Evolutionary conservation across 2,888 invertebrate genomes (phyloP), one percentile per base, ranked within the genome.

Genomic region (Sinopyrophorus schimmeli): DNA sequence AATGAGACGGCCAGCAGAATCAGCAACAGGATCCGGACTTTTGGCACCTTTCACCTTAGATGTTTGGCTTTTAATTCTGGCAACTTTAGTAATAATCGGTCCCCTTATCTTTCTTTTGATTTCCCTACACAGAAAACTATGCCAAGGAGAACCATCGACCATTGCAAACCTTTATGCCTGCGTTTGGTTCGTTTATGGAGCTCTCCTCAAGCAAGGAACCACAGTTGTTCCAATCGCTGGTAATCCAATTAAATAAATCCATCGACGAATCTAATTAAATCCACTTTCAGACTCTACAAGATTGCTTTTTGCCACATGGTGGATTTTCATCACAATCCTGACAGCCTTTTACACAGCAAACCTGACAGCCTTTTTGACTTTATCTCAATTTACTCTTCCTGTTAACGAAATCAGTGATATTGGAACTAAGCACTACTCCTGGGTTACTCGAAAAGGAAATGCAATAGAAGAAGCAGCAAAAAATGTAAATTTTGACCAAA

Each of bases 331-430:
- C 59, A 88, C 90, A 20, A 82, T 92, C 38, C 74, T 92, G 28
- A 92, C 92, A 1, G 88, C 92, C 5, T 92, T 92, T 72, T 93
- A 93, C 72, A 93, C 92, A 2, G 92, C 92, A 5, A 92, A 92
- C 72, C 75, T 93, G 64, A 93, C 93, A 0, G 93, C 93, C 6
- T 92, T 92, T 66, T 77, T 93, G 35, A 92, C 92, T 0, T 74
- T 91, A n/a, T 91, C 92, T 3, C 85, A 86, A 68, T 91, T 92
- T 61, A 91, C 90, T 0, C 75, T 92, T 58, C 88, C 89, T 9
- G 87, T 87, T 28, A 84, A 83, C 58, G 79, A 78, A 24, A 78
- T 87, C 0, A 70, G 79, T 24, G 89, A 91, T 66, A 79, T 92
- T 6, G 76, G 79, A 1, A 60, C 66, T 1, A 84, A 83, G 64